Evolutionary conservation across 2,113 vertebrate species (phyloP).

Genomic region (Mesembrinibis cayennensis): DNA sequence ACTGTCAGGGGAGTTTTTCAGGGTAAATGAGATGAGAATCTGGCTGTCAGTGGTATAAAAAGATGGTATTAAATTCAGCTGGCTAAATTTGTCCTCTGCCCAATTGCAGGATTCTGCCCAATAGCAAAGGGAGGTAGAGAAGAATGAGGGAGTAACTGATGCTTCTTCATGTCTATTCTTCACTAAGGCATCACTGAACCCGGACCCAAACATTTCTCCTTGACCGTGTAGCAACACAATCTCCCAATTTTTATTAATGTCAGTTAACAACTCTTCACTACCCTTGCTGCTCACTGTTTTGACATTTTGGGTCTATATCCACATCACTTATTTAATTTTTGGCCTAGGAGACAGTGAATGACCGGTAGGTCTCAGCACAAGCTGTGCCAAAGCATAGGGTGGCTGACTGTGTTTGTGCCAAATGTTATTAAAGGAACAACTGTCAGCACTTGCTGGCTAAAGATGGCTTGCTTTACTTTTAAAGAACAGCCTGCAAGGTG

Average conservation of each 20-base stretch:
- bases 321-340: background rate
- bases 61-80: background rate
- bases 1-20: background rate
- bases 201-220: background rate
- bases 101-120: background rate
- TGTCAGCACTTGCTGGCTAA: background rate
- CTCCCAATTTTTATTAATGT: background rate
- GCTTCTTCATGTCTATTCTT: background rate
- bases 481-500: background rate
- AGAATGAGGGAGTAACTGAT: background rate
- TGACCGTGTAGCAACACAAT: background rate
- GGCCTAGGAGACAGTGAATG: background rate
- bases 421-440: background rate
- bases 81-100: background rate
- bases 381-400: background rate
- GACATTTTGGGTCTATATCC: background rate
- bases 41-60: background rate
- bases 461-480: background rate
- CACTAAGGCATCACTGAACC: background rate
- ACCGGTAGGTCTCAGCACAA: background rate
- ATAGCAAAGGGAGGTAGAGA: background rate
- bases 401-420: background rate
- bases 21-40: background rate
- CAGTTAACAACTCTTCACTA: background rate
- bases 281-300: background rate